Conservation (phyloP, 2,113 vertebrate genomes). For the Pontoporia blainvillei region DNA sequence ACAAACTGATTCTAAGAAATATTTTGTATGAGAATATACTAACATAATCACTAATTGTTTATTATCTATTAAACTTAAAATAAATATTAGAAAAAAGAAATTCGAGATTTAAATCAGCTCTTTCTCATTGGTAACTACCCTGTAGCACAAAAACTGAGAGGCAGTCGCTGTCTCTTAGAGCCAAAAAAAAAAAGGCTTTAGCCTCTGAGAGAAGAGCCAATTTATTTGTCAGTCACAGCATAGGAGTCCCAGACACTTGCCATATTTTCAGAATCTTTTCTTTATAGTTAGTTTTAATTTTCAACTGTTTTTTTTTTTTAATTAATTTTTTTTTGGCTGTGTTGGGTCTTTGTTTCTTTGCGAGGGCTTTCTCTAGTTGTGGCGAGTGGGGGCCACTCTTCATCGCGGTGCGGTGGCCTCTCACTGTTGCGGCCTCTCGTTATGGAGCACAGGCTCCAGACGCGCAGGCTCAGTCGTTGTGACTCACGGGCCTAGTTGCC, state of each 20-base stretch:
- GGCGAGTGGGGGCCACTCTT: too few species aligned
- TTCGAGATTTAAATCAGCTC: not conserved
- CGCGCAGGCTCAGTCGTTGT: too few species aligned
- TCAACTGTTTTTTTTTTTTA: not conserved
- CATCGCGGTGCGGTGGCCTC: too few species aligned
- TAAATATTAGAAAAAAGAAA: not conserved
- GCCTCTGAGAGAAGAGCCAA: not conserved
- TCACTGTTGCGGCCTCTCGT: too few species aligned
- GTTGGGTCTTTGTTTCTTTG: too few species aligned
- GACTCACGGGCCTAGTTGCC: too few species aligned
- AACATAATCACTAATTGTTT: not conserved
- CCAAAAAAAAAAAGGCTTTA: not conserved
- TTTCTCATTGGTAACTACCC: not conserved
- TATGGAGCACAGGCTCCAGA: too few species aligned
- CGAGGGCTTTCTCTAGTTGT: too few species aligned
- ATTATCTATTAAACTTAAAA: not conserved
- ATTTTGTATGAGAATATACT: slow-evolving; percentile 8
- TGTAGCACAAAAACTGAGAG: not conserved
- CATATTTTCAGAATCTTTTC: not conserved
- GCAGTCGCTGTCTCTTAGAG: not conserved
- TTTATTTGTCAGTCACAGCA: not conserved
- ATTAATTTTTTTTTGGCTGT: too few species aligned
- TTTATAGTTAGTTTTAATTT: not conserved
- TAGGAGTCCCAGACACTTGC: not conserved
- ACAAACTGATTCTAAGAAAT: slow-evolving; percentile 3